Conservation (phyloP, 2,888 invertebrate genomes). For the Lasioglossum figueresi region DNA sequence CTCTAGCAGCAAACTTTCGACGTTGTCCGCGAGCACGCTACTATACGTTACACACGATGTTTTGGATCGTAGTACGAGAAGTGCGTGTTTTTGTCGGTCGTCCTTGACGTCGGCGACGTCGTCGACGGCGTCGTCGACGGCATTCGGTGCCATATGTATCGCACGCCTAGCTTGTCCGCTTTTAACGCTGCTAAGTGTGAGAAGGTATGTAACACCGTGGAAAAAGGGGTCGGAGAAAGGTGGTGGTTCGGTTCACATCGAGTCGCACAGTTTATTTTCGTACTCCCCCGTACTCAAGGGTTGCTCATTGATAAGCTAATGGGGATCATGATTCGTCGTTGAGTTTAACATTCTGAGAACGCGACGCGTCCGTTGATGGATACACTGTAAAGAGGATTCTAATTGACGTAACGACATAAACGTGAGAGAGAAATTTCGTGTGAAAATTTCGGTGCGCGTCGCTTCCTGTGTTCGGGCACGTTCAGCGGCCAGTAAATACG, state of each 20-base stretch:
- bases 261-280: slow-evolving; percentile 78
- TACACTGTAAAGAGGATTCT: slow-evolving; percentile 33
- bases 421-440: slow-evolving; percentile 51
- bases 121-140: neutral
- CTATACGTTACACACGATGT: slow-evolving; percentile 18
- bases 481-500: neutral
- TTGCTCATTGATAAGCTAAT: slow-evolving; percentile 81
- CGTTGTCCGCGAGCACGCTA: slow-evolving; percentile 4
- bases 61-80: slow-evolving; percentile 40
- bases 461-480: neutral
- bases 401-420: slow-evolving; percentile 40
- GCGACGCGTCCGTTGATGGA: slow-evolving; percentile 58
- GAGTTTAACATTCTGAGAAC: slow-evolving; percentile 69
- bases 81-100: slow-evolving; percentile 55
- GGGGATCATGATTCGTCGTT: slow-evolving; percentile 74
- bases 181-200: slow-evolving; percentile 64
- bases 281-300: slow-evolving; percentile 75
- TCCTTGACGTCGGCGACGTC: slow-evolving; percentile 54
- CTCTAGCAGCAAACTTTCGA: slow-evolving; percentile 54
- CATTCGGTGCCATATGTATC: slow-evolving; percentile 60
- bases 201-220: slow-evolving; percentile 61
- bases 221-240: slow-evolving; percentile 61
- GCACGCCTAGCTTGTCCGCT: slow-evolving; percentile 43
- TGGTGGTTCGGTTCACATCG: slow-evolving; percentile 77
- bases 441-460: slow-evolving; percentile 18